Evolutionary conservation across 2,888 invertebrate species (phyloP).

Genomic region (Neoitamus cyanurus): DNA sequence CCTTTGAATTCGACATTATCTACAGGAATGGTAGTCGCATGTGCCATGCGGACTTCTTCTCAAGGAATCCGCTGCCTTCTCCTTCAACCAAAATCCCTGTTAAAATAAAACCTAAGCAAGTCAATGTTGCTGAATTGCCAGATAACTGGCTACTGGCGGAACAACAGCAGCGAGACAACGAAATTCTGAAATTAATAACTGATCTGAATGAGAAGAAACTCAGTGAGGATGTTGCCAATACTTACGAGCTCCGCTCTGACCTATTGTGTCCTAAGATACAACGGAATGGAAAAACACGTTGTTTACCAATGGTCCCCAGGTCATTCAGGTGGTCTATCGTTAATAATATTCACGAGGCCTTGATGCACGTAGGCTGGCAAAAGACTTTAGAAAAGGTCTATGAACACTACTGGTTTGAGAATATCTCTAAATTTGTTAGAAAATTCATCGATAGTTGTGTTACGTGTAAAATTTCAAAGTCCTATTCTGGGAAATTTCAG

Average conservation of each 20-base stretch:
- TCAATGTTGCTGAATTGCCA: too few species aligned
- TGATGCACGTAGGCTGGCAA: constrained; percentile 48
- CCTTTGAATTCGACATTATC: too few species aligned
- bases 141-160: too few species aligned
- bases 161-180: too few species aligned
- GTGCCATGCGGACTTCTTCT: too few species aligned
- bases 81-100: too few species aligned
- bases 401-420: constrained; percentile 62
- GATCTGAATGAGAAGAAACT: background rate
- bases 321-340: background rate
- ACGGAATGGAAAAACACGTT: background rate
- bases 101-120: too few species aligned
- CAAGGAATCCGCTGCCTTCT: too few species aligned
- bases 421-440: constrained; percentile 53
- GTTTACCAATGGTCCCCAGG: background rate
- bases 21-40: too few species aligned
- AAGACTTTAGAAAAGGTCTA: constrained; percentile 56
- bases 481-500: constrained; percentile 53
- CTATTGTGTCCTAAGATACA: background rate
- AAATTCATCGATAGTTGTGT: constrained; percentile 56
- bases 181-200: background rate
- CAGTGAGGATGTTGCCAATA: constrained; percentile 26
- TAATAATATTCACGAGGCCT: background rate
- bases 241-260: constrained; percentile 50
- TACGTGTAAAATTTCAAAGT: background rate